Evolutionary conservation across 2,797 vertebrate species (phyloP), one percentile per base, ranked within the genome.

Genomic region (Ptychobarbus kaznakovi): DNA sequence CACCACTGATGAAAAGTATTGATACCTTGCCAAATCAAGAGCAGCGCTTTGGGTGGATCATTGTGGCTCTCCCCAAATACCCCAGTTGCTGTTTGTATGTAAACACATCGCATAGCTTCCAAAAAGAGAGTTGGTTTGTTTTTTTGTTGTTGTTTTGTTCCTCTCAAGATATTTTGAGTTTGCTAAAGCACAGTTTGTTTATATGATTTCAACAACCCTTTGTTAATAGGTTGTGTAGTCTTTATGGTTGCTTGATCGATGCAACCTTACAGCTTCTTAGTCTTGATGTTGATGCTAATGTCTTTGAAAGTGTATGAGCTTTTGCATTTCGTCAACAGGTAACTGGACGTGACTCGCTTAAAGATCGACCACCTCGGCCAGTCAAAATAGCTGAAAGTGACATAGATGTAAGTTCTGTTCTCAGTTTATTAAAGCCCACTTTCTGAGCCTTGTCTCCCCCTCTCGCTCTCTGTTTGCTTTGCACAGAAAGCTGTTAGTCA

Each of bases 341-440:
- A 87, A 97, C 97, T 9, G 97, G 97, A 88, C 96, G 95, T 82
- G 98, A 99, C 89, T 92, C 91, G 0, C 90, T 97, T 49, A 97
- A 96, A 92, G 97, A 97, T 73, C 94, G 96, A 93, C 93, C 94
- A 70, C 89, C 94, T 44, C 96, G 95, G 92, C 98, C 98, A 4
- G 95, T 99, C 92, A 98, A 96, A 94, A 97, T 99, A 83, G 98
- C 97, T 4, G 98, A 99, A 92, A 99, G 98, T 86, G 97, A 99
- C 91, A 96, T 95, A 82, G 98, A 99, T 87, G 98, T 99, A 92
- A 98, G 98, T 98, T 76, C 3, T 46, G 40, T 22, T 38, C 40
- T 75, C 66, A 82, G 8, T 28, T 85, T 80, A 18, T 87, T 65
- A 28, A 38, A 75, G 73, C 38, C 89, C 61, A 90, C 89, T 90